Conservation (phyloP, 2,888 invertebrate genomes). For the Branchipolynoe longqiensis region DNA sequence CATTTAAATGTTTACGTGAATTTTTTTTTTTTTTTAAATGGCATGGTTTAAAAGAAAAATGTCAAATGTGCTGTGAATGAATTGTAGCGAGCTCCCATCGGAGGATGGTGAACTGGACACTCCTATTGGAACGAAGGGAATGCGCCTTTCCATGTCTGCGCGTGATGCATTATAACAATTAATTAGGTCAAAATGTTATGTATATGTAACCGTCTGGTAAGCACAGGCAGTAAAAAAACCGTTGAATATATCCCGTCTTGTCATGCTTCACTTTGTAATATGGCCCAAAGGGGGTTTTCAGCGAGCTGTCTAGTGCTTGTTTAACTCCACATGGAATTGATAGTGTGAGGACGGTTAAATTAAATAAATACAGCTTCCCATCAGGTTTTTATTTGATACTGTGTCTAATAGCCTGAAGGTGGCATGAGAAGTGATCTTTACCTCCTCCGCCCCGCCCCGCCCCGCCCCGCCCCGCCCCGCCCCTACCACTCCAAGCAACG, state of each 20-base stretch:
- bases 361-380: conserved; percentile 1
- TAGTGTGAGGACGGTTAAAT: conserved; percentile 24
- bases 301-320: background rate
- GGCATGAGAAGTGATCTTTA: conserved; percentile 1
- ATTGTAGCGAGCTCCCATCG: too few relatives aligned
- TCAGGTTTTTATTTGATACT: conserved; percentile 22
- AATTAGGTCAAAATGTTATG: conserved; percentile 45
- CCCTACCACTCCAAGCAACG: too few relatives aligned
- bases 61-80: conserved; percentile 27
- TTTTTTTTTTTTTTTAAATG: too few relatives aligned
- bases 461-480: too few relatives aligned
- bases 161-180: conserved; percentile 39
- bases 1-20: too few relatives aligned
- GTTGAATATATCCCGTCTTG: conserved; percentile 49
- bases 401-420: conserved; percentile 27
- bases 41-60: background rate
- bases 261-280: conserved; percentile 29
- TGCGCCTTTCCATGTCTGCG: conserved; percentile 41
- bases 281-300: conserved; percentile 17
- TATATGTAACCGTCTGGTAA: conserved; percentile 38
- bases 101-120: background rate
- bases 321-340: background rate
- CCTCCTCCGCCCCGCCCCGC: background rate
- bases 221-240: conserved; percentile 24
- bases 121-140: conserved; percentile 10